Evolutionary conservation across 2,888 invertebrate genomes (phyloP).

Genomic region (Matsumyia berberina): DNA sequence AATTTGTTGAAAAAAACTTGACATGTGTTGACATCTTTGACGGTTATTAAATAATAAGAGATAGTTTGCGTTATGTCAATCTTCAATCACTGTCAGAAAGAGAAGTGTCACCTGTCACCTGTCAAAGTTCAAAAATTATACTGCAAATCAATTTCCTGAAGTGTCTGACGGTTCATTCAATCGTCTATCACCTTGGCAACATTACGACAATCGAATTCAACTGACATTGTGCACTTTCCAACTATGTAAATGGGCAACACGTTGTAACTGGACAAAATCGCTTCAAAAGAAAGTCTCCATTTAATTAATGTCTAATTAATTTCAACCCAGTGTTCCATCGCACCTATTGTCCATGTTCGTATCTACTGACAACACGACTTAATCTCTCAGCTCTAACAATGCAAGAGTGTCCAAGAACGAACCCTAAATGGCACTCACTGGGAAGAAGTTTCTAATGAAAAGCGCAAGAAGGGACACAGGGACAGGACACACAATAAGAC

Average conservation of each 20-base stretch:
- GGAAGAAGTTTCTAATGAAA: slow-evolving; percentile 24
- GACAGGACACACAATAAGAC: background rate
- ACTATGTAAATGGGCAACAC: slow-evolving; percentile 9
- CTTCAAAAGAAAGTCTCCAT: slow-evolving; percentile 20
- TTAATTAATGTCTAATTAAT: slow-evolving; percentile 63
- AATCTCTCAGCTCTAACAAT: slow-evolving; percentile 21
- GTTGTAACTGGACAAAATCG: slow-evolving; percentile 4
- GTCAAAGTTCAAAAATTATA: too few species aligned
- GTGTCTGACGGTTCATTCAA: background rate
- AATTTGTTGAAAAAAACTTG: background rate
- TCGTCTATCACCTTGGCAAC: slow-evolving; percentile 3
- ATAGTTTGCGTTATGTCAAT: background rate
- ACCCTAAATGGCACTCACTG: slow-evolving; percentile 27
- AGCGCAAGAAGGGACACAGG: slow-evolving; percentile 7
- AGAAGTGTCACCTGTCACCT: background rate
- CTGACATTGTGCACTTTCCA: slow-evolving; percentile 6
- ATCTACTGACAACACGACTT: slow-evolving; percentile 24
- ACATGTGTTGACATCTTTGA: background rate
- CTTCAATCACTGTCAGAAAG: background rate
- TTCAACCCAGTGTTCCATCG: slow-evolving; percentile 17
- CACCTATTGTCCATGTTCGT: slow-evolving; percentile 33
- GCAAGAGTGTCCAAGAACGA: slow-evolving; percentile 24
- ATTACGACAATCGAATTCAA: background rate
- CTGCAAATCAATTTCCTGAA: too few species aligned
- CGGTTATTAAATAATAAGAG: background rate